These are phyloP conservation scores for Mystacides longicornis DNA, from an alignment of 2,888 invertebrate species.

Conservation along the genomic window DNA sequence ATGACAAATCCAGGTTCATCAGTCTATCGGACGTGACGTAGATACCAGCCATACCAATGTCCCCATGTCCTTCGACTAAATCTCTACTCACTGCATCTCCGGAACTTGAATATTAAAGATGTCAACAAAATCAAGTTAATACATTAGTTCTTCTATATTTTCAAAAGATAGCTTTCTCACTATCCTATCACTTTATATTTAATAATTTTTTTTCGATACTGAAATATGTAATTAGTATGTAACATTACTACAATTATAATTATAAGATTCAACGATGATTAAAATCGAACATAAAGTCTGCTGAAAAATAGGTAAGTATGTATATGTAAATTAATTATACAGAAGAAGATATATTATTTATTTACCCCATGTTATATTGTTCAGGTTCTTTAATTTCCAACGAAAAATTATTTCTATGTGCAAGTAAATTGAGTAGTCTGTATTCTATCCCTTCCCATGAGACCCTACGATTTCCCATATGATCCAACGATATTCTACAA, in stretches of 20 bases:
- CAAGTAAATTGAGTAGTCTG: constrained; percentile 54
- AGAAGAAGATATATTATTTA: constrained; percentile 3
- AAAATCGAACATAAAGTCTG: too few species aligned
- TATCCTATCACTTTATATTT: background rate
- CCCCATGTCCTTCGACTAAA: constrained; percentile 47
- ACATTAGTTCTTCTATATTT: background rate
- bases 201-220: background rate
- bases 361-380: constrained; percentile 44
- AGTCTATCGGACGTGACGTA: constrained; percentile 54
- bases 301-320: too few species aligned
- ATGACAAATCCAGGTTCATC: constrained; percentile 51
- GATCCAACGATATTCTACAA: constrained; percentile 32
- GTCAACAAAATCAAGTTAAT: too few species aligned
- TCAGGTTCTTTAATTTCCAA: constrained; percentile 59
- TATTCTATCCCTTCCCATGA: constrained; percentile 71
- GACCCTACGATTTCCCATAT: constrained; percentile 42
- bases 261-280: too few species aligned
- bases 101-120: constrained; percentile 43
- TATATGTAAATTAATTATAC: background rate
- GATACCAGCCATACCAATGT: constrained; percentile 66
- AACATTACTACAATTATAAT: too few species aligned
- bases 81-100: constrained; percentile 55
- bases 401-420: constrained; percentile 62
- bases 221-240: background rate
- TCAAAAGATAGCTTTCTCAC: background rate